A percentile compares a stretch with the other conserved stretches of the same genome.
These are phyloP conservation scores for Serripes groenlandicus DNA, from an alignment of 2,888 invertebrate genomes.

Conservation along the genomic window DNA sequence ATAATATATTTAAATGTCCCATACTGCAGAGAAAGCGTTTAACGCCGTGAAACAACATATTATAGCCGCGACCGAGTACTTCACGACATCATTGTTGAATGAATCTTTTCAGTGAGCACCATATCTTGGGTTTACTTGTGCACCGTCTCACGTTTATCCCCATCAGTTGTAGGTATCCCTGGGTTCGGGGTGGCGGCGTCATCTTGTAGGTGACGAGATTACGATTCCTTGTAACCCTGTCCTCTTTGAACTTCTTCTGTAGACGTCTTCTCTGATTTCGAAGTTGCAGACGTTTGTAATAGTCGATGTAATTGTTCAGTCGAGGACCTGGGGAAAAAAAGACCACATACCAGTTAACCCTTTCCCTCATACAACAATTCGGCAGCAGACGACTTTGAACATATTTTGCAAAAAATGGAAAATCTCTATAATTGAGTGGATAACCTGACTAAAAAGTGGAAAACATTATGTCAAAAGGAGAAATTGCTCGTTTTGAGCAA, in stretches of 20 bases:
- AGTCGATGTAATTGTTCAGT: slow-evolving; percentile 48
- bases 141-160: slow-evolving; percentile 52
- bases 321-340: slow-evolving; percentile 23
- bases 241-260: slow-evolving; percentile 51
- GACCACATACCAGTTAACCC: not conserved
- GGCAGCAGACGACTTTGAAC: not conserved
- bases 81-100: not conserved
- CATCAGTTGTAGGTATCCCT: slow-evolving; percentile 24
- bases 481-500: not conserved
- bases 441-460: not conserved
- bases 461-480: not conserved
- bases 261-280: slow-evolving; percentile 44
- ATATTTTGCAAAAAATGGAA: not conserved
- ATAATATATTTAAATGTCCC: too few species aligned
- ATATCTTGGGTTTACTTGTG: slow-evolving; percentile 46
- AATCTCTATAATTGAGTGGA: not conserved
- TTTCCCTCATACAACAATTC: not conserved
- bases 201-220: slow-evolving; percentile 38
- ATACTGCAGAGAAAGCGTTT: too few species aligned
- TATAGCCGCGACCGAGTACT: too few species aligned
- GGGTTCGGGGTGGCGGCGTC: slow-evolving; percentile 31
- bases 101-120: slow-evolving; percentile 58
- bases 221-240: slow-evolving; percentile 8
- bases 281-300: slow-evolving; percentile 33
- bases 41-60: too few species aligned